Evolutionary conservation across 2,113 vertebrate genomes (phyloP).

Genomic region (Rhinolophus sinicus): DNA sequence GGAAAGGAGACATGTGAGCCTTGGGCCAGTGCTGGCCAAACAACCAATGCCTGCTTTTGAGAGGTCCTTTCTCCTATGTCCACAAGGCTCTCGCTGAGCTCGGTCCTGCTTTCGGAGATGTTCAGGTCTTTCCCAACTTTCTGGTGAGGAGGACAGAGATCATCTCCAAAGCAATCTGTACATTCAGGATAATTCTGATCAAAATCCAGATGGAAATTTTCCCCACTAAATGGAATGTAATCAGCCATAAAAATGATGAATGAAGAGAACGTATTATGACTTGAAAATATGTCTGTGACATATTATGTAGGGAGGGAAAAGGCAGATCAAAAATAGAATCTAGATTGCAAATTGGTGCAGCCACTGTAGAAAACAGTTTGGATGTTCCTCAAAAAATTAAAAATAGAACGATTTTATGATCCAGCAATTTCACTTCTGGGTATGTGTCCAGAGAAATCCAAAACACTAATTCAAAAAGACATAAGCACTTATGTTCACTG

Average conservation of each 20-base stretch:
- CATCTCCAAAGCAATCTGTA: background rate
- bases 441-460: too few relatives aligned
- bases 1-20: background rate
- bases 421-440: too few relatives aligned
- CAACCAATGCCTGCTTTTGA: background rate
- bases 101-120: too few relatives aligned
- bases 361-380: too few relatives aligned
- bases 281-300: background rate
- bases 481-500: too few relatives aligned
- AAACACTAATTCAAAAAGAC: too few relatives aligned
- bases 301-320: background rate
- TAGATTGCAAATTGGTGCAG: background rate
- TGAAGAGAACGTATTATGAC: background rate
- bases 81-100: background rate
- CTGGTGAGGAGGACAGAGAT: background rate
- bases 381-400: too few relatives aligned
- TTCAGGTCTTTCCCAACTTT: background rate
- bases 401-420: too few relatives aligned
- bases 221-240: background rate
- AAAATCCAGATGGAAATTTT: background rate
- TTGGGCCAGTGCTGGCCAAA: background rate
- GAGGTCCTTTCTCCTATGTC: background rate
- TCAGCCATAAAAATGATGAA: background rate
- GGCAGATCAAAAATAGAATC: background rate
- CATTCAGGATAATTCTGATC: background rate